Evolutionary conservation across 2,888 invertebrate species (phyloP), one percentile per base, ranked within the genome.

Genomic region (Hetaerina titia): DNA sequence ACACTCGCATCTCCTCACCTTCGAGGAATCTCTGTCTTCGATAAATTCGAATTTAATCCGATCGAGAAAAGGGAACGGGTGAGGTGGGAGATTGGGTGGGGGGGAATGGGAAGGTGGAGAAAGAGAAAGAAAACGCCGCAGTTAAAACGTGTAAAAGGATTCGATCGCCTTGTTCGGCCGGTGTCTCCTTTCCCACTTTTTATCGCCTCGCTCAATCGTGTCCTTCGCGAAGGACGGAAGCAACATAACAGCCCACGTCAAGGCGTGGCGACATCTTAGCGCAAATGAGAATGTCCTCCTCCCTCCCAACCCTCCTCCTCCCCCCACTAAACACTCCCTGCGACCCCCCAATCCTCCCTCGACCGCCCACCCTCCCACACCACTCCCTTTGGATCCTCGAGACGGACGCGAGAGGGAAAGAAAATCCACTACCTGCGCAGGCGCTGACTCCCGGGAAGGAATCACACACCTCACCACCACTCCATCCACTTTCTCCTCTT

Each of bases 231-330:
- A 81, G 81, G 81, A 81, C 81, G 81, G 81, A 81, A 81, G 81
- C 81, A 25, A 31, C 81, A 81, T 81, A 81, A 81, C 81, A 81
- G 81, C 81, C 81, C 81, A 81, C 81, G 81, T 31, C 81, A 81
- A 81, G 81, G 81, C 81, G 81, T 81, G 81, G 81, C 81, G 81
- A 81, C 81, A 81, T 81, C 81, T 81, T 81, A 81, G 31, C 81
- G 81, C 81, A 81, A 81, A 81, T 81, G 81, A 81, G 25, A 81
- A 81, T 81, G 81, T 81, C 81, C 81, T 81, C 13, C 81, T 7
- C 81, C 31, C 15, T 31, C 15, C 31, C 31, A 15, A 4, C 11
- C 81, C 13, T 15, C 25, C 81, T 31, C 81, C 31, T 45, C 45
- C 45, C 45, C 45, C 45, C 45, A 45, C 45, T 4, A 45, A 45